Conservation (phyloP, 1,140 invertebrate species). For the Metaphire vulgaris region DNA sequence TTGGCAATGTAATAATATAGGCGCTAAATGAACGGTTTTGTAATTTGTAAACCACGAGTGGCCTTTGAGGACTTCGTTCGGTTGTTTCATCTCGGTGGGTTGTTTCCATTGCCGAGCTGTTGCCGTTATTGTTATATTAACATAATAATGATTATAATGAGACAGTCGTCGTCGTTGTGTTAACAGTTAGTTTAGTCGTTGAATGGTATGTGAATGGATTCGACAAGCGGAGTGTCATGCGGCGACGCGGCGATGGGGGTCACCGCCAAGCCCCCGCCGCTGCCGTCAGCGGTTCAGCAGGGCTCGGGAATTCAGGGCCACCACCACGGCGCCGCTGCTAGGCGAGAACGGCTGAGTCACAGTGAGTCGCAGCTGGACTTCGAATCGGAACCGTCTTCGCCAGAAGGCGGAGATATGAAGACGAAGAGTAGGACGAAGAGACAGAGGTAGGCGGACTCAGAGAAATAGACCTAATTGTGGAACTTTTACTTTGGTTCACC, state of each 20-base stretch:
- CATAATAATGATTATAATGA: too few species aligned
- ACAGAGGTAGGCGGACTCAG: neutral
- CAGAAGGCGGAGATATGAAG: neutral
- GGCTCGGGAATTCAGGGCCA: neutral
- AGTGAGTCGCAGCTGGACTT: neutral
- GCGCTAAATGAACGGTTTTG: too few species aligned
- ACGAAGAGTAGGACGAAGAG: neutral
- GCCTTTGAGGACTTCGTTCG: too few species aligned
- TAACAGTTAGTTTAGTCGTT: too few species aligned
- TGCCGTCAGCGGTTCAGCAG: neutral
- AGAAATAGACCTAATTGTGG: too few species aligned
- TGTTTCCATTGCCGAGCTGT: too few species aligned
- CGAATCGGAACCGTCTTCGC: neutral
- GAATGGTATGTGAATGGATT: neutral
- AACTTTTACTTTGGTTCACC: too few species aligned
- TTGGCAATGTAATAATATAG: too few species aligned
- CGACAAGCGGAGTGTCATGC: neutral
- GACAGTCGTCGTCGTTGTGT: too few species aligned
- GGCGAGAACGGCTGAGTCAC: neutral
- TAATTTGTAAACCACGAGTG: too few species aligned
- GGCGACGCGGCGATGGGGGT: neutral
- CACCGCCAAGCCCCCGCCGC: neutral
- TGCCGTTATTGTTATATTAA: too few species aligned
- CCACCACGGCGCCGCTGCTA: neutral
- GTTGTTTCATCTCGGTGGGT: too few species aligned